Evolutionary conservation across 2,797 vertebrate genomes (phyloP).

Genomic region (Molossus molossus): DNA sequence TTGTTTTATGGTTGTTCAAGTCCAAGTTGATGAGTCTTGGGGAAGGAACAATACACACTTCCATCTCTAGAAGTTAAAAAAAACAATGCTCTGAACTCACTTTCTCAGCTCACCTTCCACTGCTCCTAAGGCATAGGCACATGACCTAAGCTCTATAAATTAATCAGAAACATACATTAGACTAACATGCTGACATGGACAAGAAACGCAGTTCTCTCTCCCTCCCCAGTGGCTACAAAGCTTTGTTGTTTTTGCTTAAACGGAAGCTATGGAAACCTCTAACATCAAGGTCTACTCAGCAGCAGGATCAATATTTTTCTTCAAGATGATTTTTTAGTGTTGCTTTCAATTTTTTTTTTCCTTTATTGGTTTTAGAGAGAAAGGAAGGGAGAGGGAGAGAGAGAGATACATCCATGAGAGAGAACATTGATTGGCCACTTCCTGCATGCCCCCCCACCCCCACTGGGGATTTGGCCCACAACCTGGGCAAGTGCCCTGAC

Average conservation of each 20-base stretch:
- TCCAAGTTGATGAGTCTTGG: background rate
- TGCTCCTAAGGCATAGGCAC: background rate
- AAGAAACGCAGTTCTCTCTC: background rate
- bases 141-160: background rate
- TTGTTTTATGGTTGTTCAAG: background rate
- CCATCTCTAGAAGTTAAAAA: background rate
- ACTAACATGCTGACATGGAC: background rate
- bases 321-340: background rate
- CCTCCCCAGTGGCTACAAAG: background rate
- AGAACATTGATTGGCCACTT: too few relatives aligned
- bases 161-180: background rate
- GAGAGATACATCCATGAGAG: too few relatives aligned
- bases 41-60: background rate
- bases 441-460: too few relatives aligned
- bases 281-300: background rate
- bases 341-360: background rate
- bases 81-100: background rate
- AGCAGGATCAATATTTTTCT: background rate
- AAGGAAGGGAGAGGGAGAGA: too few relatives aligned
- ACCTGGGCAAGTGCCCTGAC: too few relatives aligned
- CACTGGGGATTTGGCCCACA: too few relatives aligned
- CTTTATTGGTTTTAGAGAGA: too few relatives aligned
- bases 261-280: background rate
- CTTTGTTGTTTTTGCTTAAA: background rate
- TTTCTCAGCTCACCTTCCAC: background rate